A percentile compares a stretch with the other conserved stretches of the same genome.
Evolutionary conservation across 2,888 invertebrate genomes (phyloP).

Genomic region (Ecdyonurus torrentis): DNA sequence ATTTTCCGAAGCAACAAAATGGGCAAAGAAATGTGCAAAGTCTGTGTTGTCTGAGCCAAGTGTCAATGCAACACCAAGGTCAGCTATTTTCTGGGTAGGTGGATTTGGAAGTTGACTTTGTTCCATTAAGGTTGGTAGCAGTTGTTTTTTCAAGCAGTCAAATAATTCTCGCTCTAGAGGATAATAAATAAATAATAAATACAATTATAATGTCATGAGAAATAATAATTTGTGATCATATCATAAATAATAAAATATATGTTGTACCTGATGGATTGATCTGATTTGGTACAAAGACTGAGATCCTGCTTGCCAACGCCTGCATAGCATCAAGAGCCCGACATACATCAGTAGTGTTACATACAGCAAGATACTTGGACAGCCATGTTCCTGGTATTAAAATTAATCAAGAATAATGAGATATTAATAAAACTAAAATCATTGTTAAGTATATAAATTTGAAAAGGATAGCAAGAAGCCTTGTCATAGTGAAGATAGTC

Average conservation of each 20-base stretch:
- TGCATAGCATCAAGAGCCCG: background rate
- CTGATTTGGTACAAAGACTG: too few species aligned
- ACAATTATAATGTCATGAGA: too few species aligned
- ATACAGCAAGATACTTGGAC: background rate
- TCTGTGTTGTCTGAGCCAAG: constrained; percentile 1
- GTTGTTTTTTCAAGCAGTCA: background rate
- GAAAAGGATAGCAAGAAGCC: too few species aligned
- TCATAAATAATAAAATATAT: too few species aligned
- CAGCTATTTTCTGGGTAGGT: constrained; percentile 10
- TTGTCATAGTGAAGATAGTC: too few species aligned
- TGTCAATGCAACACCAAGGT: constrained; percentile 10
- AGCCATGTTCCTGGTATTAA: background rate
- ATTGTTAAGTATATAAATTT: too few species aligned
- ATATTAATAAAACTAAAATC: too few species aligned
- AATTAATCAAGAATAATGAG: too few species aligned
- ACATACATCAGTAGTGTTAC: background rate
- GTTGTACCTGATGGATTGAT: too few species aligned
- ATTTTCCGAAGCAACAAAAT: constrained; percentile 4
- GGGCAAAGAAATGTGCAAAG: constrained; percentile 1
- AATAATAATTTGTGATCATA: too few species aligned
- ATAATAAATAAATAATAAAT: too few species aligned
- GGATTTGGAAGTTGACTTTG: constrained; percentile 1
- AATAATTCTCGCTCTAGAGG: background rate
- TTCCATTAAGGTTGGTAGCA: background rate
- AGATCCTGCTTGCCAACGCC: background rate